Percentiles rank a stretch among this genome's conserved stretches.
phyloP scores from a whole-genome alignment of 2,113 vertebrate genomes.

The Melanostigma gelatinosum region DNA sequence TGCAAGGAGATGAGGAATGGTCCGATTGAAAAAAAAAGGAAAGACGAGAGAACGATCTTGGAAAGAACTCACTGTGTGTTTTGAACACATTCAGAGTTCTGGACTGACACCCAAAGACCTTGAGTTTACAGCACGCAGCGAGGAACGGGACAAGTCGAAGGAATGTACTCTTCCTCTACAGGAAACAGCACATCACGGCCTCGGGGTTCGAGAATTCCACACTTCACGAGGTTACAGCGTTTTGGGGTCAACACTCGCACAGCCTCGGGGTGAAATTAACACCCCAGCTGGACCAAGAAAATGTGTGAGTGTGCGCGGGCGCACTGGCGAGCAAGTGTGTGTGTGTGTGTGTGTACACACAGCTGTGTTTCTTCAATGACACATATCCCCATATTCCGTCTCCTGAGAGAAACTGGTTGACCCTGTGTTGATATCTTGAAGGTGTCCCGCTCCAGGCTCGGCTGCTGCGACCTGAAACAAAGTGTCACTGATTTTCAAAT shows the following conservation, averaged over 20 bases:
- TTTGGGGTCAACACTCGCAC: conserved; percentile 81
- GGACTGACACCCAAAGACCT: conserved; percentile 72
- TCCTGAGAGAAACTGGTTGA: conserved; percentile 71
- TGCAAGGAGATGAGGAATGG: neutral
- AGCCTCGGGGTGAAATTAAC: conserved; percentile 83
- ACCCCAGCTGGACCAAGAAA: conserved; percentile 78
- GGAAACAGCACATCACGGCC: conserved; percentile 82
- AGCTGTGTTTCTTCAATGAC: conserved; percentile 82
- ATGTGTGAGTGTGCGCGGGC: conserved; percentile 42
- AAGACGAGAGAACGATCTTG: conserved; percentile 7
- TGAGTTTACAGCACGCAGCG: conserved; percentile 59
- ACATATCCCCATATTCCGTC: conserved; percentile 76
- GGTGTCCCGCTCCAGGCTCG: conserved; percentile 56
- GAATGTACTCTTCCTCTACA: conserved; percentile 75
- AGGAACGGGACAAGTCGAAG: conserved; percentile 72
- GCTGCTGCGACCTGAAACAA: conserved; percentile 65
- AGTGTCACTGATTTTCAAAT: conserved; percentile 58
- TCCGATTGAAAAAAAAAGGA: neutral
- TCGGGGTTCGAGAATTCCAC: conserved; percentile 77
- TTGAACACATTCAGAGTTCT: conserved; percentile 53
- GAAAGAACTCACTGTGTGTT: conserved; percentile 45
- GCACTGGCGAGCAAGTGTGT: conserved; percentile 32
- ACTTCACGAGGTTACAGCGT: conserved; percentile 80
- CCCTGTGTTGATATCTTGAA: conserved; percentile 70
- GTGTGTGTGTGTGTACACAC: conserved; percentile 63